Percentiles rank a stretch among this genome's conserved stretches.
phyloP scores from a whole-genome alignment of 2,888 invertebrate genomes.

The Diloba caeruleocephala region DNA sequence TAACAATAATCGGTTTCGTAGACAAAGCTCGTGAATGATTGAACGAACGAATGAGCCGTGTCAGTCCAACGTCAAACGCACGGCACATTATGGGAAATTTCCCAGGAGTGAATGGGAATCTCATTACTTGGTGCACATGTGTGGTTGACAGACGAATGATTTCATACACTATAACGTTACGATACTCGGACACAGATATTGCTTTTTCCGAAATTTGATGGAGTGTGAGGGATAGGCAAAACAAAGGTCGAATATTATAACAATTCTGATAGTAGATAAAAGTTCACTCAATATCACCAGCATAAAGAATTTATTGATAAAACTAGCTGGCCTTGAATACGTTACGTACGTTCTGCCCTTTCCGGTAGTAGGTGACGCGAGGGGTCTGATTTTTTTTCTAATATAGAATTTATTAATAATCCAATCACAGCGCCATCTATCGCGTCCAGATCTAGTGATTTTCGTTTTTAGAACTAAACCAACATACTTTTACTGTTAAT shows the following conservation, averaged over 20 bases:
- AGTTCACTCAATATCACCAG: too few species aligned
- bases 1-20: constrained; percentile 30
- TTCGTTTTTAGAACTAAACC: too few species aligned
- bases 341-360: too few species aligned
- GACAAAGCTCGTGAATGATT: constrained; percentile 63
- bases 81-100: constrained; percentile 80
- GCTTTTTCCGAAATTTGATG: constrained; percentile 52
- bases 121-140: constrained; percentile 80
- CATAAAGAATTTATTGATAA: too few species aligned
- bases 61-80: constrained; percentile 63
- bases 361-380: too few species aligned
- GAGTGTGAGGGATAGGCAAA: constrained; percentile 9
- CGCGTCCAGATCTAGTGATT: too few species aligned
- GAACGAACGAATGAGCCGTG: constrained; percentile 59
- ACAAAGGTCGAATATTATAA: constrained; percentile 1
- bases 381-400: too few species aligned
- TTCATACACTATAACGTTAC: constrained; percentile 59
- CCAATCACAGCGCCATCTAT: too few species aligned
- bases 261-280: background rate
- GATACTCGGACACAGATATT: constrained; percentile 56
- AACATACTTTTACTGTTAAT: too few species aligned
- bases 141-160: constrained; percentile 77
- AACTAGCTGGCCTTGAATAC: too few species aligned
- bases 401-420: too few species aligned
- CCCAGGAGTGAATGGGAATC: constrained; percentile 83